Evolutionary conservation across 2,113 vertebrate species (phyloP).

Genomic region (Galemys pyrenaicus): DNA sequence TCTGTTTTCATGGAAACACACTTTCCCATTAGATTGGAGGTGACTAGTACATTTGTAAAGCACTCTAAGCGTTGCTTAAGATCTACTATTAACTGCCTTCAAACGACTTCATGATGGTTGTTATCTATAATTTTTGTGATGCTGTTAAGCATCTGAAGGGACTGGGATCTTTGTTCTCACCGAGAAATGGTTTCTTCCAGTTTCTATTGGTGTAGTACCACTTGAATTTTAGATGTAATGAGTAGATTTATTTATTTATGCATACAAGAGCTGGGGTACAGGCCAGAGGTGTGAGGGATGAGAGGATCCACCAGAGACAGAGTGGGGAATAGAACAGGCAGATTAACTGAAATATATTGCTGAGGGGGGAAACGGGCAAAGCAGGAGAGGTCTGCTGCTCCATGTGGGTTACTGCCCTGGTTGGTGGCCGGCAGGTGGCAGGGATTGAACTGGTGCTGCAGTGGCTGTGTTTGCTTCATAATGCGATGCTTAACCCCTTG

Average conservation of each 20-base stretch:
- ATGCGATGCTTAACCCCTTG: too few relatives aligned
- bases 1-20: constrained; percentile 56
- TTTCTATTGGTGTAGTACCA: background rate
- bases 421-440: too few relatives aligned
- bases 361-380: too few relatives aligned
- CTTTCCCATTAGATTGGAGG: constrained; percentile 24
- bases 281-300: too few relatives aligned
- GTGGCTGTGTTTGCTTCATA: too few relatives aligned
- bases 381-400: too few relatives aligned
- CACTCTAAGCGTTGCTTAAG: background rate
- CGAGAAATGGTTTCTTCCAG: constrained; percentile 3
- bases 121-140: background rate
- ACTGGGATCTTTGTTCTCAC: constrained; percentile 25
- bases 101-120: background rate
- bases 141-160: background rate
- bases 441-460: too few relatives aligned
- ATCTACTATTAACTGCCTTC: constrained; percentile 33
- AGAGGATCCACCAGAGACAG: too few relatives aligned
- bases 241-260: background rate
- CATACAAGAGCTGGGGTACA: too few relatives aligned
- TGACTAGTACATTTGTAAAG: constrained; percentile 28
- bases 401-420: too few relatives aligned
- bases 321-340: too few relatives aligned
- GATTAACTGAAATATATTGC: too few relatives aligned
- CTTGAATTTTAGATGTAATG: background rate